A percentile compares a stretch with the other conserved stretches of the same genome.
Evolutionary conservation across 2,113 vertebrate genomes (phyloP).

Genomic region (Oncorhynchus gorbuscha): DNA sequence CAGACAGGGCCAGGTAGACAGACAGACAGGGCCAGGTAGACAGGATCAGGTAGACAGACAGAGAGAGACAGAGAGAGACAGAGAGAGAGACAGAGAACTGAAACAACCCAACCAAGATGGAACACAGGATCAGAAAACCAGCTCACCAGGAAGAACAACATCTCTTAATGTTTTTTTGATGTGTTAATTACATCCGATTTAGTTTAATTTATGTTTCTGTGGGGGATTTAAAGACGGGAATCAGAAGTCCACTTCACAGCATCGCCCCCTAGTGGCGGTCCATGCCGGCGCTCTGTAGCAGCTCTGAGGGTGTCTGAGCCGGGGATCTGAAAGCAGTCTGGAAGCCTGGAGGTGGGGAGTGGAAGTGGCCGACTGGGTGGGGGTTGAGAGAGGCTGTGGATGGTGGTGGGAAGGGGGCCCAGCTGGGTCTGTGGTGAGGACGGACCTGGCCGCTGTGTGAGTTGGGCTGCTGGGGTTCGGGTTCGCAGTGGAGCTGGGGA

Average conservation of each 20-base stretch:
- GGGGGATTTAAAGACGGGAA: neutral
- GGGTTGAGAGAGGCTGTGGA: constrained; percentile 38
- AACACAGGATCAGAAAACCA: constrained; percentile 66
- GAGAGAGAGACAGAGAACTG: constrained; percentile 26
- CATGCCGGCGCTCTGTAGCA: constrained; percentile 89
- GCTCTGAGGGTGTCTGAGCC: constrained; percentile 87
- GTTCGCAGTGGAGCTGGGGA: constrained; percentile 73
- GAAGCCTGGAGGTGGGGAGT: constrained; percentile 90
- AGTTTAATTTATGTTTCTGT: constrained; percentile 41
- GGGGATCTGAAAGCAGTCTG: constrained; percentile 89
- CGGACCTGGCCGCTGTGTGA: constrained; percentile 85
- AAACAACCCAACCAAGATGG: constrained; percentile 64
- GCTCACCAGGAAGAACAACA: constrained; percentile 43
- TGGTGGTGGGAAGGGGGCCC: constrained; percentile 83
- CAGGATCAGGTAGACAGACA: too few relatives aligned
- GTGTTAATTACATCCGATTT: constrained; percentile 69
- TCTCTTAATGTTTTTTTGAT: constrained; percentile 47
- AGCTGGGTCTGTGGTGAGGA: constrained; percentile 88
- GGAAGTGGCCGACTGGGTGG: constrained; percentile 81
- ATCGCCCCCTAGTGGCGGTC: constrained; percentile 85
- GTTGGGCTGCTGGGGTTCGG: constrained; percentile 72
- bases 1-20: too few relatives aligned
- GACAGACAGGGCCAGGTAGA: too few relatives aligned
- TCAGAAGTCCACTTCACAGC: constrained; percentile 36
- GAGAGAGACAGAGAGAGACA: too few relatives aligned